Base-by-base conservation (phyloP, 30 jellyfish, hydroid and myxozoan species). In the Cassiopea xamachana region DNA sequence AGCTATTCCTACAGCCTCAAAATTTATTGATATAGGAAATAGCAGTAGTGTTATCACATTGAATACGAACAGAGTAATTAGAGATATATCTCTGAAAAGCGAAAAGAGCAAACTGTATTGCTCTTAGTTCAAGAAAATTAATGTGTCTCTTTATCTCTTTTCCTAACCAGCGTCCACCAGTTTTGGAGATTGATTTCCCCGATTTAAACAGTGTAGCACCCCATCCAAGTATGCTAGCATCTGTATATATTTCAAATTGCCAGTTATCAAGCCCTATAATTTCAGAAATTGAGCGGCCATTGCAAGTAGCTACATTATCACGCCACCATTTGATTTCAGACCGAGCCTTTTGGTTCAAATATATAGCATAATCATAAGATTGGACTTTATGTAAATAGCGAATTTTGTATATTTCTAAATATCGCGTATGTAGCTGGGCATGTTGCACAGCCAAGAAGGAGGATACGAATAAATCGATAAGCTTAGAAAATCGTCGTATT, bases 311-410 rank as follows among this genome's bases (percentile, higher is more conserved):
- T 14, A 73, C 16, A 39, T 73, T 19, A 7, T 73, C 58, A 18
- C 61, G 19, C 81, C 81, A 73, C 81, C 81, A 73, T 44, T 3
- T 44, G 7, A 73, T 15, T 73, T 73, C 81, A 27, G 81, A 73
- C 27, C 61, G 81, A 7, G 58, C 27, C 16, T 46, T 44, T 73
- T 15, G 5, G 17, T 2, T 39, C 39, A 27, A 8, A 19, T 15
- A 73, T 7, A 46, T 46, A 39, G 2, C 61, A 39, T 44, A 2
- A 14, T 73, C 3, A 58, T 19, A 14, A 3, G 61, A 39, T 15
- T 12, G 14, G 8, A 73, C 17, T 14, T 14, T 14, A 2, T 49
- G 60, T 60, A 78, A 49, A 19, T 16, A 10, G 12, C 50, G 46
- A 1, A 48, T 78, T 48, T 49, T 46, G 14, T 58, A 51, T 39